phyloP scores from a whole-genome alignment of 2,888 invertebrate species.

The Clivina fossor region DNA sequence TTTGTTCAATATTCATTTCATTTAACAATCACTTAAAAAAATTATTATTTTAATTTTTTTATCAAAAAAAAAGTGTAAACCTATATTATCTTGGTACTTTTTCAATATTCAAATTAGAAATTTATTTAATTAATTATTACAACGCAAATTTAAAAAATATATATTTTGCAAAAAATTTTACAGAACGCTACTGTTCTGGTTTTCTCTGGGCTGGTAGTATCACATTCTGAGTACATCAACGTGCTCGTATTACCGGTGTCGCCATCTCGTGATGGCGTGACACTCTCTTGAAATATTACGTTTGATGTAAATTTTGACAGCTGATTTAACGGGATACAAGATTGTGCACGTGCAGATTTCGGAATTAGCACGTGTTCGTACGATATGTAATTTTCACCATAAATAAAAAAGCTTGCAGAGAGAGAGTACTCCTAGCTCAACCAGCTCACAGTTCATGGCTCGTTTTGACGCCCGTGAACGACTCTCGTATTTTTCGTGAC shows the following conservation, averaged over 20 bases:
- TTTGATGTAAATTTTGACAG: slow-evolving; percentile 34
- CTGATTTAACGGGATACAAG: slow-evolving; percentile 29
- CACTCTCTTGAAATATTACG: slow-evolving; percentile 32
- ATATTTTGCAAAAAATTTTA: too few relatives aligned
- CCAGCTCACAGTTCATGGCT: too few relatives aligned
- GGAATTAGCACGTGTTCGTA: slow-evolving; percentile 26
- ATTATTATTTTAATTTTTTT: too few relatives aligned
- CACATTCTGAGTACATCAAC: slow-evolving; percentile 15
- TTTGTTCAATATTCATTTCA: too few relatives aligned
- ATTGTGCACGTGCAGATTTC: slow-evolving; percentile 25
- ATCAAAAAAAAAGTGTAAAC: too few relatives aligned
- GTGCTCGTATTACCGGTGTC: slow-evolving; percentile 24
- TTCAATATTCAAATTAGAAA: too few relatives aligned
- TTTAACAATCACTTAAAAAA: too few relatives aligned
- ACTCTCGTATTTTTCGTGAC: not conserved
- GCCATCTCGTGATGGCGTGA: slow-evolving; percentile 22
- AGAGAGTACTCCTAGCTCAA: too few relatives aligned
- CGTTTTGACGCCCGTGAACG: too few relatives aligned
- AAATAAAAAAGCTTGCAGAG: not conserved
- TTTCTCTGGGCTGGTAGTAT: not conserved
- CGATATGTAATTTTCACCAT: slow-evolving; percentile 1
- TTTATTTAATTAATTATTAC: too few relatives aligned
- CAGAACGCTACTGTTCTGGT: not conserved
- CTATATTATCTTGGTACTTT: too few relatives aligned
- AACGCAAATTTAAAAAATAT: too few relatives aligned